These are phyloP conservation scores for Botrylloides violaceus DNA, from an alignment of 23 tunicate genomes.

Conservation along the genomic window DNA sequence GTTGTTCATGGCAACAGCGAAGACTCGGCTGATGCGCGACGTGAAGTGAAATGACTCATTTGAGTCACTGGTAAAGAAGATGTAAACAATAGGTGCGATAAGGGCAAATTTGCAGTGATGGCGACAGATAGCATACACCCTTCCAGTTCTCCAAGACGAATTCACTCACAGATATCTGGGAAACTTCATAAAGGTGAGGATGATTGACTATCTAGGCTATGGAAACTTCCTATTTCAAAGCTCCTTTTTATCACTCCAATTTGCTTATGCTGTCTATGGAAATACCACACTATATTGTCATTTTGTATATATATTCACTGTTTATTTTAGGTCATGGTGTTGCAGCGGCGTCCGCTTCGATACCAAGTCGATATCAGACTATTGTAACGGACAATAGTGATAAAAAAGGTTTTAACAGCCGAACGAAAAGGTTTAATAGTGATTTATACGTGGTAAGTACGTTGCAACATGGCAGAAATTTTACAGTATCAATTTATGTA, in stretches of 20 bases:
- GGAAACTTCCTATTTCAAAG: neutral
- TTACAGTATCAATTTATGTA: too few relatives aligned
- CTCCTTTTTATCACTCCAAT: too few relatives aligned
- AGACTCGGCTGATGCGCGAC: too few relatives aligned
- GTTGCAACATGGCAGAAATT: too few relatives aligned
- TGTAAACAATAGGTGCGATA: too few relatives aligned
- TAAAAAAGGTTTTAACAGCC: slow-evolving; percentile 60
- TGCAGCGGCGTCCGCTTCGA: slow-evolving; percentile 81
- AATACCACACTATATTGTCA: too few relatives aligned
- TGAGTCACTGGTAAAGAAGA: too few relatives aligned
- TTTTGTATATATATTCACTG: too few relatives aligned
- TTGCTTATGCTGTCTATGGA: too few relatives aligned
- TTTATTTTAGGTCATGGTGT: slow-evolving; percentile 55
- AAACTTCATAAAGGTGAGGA: slow-evolving; percentile 65
- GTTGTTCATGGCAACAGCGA: too few relatives aligned
- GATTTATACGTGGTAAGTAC: slow-evolving; percentile 67
- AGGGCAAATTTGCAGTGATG: too few relatives aligned
- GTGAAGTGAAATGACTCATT: too few relatives aligned
- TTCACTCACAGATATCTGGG: slow-evolving; percentile 73
- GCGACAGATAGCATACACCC: slow-evolving; percentile 72
- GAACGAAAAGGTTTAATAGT: slow-evolving; percentile 64
- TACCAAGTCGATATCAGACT: slow-evolving; percentile 88
- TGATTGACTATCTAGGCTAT: neutral
- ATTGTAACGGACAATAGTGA: slow-evolving; percentile 74
- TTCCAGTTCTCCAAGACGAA: slow-evolving; percentile 38